Percentiles rank a stretch among this genome's conserved stretches.
These are phyloP conservation scores for Aramus guarauna DNA, from an alignment of 2,113 vertebrate genomes.

Conservation along the genomic window DNA sequence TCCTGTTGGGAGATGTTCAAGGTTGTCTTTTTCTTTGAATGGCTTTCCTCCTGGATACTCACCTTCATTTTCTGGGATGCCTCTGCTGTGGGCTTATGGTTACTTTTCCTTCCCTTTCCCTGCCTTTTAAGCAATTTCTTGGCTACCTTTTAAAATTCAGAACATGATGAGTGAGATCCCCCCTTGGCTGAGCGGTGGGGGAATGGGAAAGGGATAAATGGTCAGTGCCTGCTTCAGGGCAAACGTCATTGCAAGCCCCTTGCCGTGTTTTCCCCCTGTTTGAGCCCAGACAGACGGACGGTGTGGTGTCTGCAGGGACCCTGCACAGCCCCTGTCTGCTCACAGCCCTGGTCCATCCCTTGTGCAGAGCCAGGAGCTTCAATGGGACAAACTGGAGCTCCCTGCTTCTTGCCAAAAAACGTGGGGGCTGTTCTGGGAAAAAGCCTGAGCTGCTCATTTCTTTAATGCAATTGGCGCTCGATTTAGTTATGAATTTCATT, in stretches of 20 bases:
- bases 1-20: not conserved
- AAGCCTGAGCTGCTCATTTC: not conserved
- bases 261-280: fast-evolving
- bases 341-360: not conserved
- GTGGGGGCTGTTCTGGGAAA: not conserved
- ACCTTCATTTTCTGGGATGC: not conserved
- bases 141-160: not conserved
- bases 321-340: not conserved
- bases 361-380: not conserved
- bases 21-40: not conserved
- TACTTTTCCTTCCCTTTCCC: not conserved
- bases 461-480: not conserved
- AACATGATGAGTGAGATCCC: not conserved
- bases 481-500: not conserved
- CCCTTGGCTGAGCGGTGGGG: fast-evolving
- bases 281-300: not conserved
- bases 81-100: not conserved
- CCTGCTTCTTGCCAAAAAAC: not conserved
- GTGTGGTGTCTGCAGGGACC: not conserved
- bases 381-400: not conserved
- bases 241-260: not conserved
- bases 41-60: not conserved
- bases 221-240: not conserved
- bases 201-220: not conserved
- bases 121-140: not conserved